Evolutionary conservation across 1,140 invertebrate genomes (phyloP).

Genomic region (Drosophila ogumai): DNA sequence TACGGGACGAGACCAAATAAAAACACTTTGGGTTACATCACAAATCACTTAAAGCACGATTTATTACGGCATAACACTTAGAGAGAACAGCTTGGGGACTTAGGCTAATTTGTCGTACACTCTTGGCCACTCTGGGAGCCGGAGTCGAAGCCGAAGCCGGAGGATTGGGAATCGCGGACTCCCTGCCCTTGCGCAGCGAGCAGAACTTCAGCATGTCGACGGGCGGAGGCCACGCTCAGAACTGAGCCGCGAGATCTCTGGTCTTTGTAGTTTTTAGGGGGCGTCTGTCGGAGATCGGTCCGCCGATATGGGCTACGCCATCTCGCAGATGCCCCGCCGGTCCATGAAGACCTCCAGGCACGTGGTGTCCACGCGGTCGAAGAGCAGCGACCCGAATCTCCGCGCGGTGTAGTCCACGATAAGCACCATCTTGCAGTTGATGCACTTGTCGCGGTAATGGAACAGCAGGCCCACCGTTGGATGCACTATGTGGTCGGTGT

Average conservation of each 20-base stretch:
- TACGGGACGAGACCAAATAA: background rate
- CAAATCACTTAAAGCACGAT: slow-evolving; percentile 67
- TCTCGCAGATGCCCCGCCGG: slow-evolving; percentile 64
- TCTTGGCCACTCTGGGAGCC: slow-evolving; percentile 66
- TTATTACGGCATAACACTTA: slow-evolving; percentile 64
- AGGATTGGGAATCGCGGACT: slow-evolving; percentile 16
- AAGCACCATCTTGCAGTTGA: slow-evolving; percentile 86
- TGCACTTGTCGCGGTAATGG: slow-evolving; percentile 80
- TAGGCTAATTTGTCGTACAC: slow-evolving; percentile 64
- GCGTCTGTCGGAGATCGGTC: slow-evolving; percentile 44
- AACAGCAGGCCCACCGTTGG: slow-evolving; percentile 76
- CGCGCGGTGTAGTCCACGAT: slow-evolving; percentile 85
- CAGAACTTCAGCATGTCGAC: slow-evolving; percentile 72
- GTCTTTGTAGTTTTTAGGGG: slow-evolving; percentile 40
- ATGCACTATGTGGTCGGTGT: slow-evolving; percentile 66
- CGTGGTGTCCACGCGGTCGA: slow-evolving; percentile 84
- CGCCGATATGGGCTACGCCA: slow-evolving; percentile 50
- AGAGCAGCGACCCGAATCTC: slow-evolving; percentile 82
- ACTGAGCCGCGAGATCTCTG: slow-evolving; percentile 43
- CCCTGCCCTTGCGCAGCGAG: slow-evolving; percentile 57
- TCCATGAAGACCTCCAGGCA: slow-evolving; percentile 82
- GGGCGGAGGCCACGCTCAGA: slow-evolving; percentile 27
- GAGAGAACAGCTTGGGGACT: slow-evolving; percentile 36
- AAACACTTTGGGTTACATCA: slow-evolving; percentile 41
- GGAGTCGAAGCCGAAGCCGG: slow-evolving; percentile 16